Evolutionary conservation across 2,888 invertebrate species (phyloP).

Genomic region (Clivina fossor): DNA sequence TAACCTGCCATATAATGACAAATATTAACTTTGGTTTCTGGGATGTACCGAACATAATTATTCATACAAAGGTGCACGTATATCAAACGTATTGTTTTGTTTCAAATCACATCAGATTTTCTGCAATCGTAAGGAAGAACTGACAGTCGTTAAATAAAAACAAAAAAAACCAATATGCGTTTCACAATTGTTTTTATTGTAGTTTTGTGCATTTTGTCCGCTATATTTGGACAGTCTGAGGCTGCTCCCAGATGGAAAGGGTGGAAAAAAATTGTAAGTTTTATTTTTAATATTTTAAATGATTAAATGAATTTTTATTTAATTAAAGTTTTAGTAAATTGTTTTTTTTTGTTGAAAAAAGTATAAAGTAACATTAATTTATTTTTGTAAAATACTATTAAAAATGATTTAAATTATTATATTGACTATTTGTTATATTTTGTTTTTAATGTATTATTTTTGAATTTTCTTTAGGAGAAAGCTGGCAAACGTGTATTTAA

Average conservation of each 20-base stretch:
- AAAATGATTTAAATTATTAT: no score
- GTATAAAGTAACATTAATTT: no score
- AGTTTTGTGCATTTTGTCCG: conserved; percentile 17
- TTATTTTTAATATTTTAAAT: conserved; percentile 9
- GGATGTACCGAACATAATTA: no score
- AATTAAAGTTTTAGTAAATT: no score
- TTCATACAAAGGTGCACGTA: no score
- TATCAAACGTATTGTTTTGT: no score
- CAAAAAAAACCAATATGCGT: conserved; percentile 30
- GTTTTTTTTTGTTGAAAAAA: no score
- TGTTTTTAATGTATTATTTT: no score
- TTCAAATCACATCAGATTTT: background rate
- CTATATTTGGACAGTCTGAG: conserved; percentile 15
- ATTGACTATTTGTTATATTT: no score
- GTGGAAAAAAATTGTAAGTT: conserved; percentile 32
- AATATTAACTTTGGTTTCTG: no score
- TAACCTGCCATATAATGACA: no score
- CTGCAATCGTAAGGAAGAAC: background rate
- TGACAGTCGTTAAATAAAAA: background rate
- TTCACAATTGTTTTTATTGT: conserved; percentile 23
- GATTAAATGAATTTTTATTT: conserved; percentile 7
- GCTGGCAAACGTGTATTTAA: conserved; percentile 36
- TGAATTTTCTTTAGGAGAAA: conserved; percentile 36
- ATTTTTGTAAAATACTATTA: no score
- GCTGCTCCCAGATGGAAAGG: conserved; percentile 29